phyloP scores from a whole-genome alignment of 2,888 invertebrate genomes.

The Prosopocoilus inquinatus region DNA sequence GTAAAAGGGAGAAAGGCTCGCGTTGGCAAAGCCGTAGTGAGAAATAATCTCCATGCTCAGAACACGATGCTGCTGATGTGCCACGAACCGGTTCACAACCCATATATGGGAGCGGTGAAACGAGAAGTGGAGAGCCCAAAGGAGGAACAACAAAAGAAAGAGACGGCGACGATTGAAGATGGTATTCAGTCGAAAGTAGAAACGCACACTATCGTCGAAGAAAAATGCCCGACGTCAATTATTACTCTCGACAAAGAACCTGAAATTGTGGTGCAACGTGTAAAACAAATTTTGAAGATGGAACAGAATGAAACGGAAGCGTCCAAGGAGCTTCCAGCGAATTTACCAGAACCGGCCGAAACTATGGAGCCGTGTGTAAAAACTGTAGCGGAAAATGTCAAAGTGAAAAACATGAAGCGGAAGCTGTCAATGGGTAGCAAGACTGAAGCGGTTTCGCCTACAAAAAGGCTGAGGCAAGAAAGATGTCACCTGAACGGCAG shows the following conservation, averaged over 20 bases:
- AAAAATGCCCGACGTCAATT: background rate
- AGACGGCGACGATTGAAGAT: background rate
- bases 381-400: slow-evolving; percentile 50
- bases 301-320: slow-evolving; percentile 13
- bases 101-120: slow-evolving; percentile 41
- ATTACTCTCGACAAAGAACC: slow-evolving; percentile 7
- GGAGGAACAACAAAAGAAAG: slow-evolving; percentile 39
- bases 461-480: slow-evolving; percentile 37
- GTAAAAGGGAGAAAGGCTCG: slow-evolving; percentile 55
- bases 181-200: slow-evolving; percentile 9
- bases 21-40: slow-evolving; percentile 66
- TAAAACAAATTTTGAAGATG: slow-evolving; percentile 3
- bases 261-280: slow-evolving; percentile 11
- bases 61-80: slow-evolving; percentile 56
- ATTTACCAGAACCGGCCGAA: slow-evolving; percentile 2
- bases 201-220: slow-evolving; percentile 8
- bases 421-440: slow-evolving; percentile 46
- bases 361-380: slow-evolving; percentile 38
- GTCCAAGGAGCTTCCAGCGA: slow-evolving; percentile 3
- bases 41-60: slow-evolving; percentile 54
- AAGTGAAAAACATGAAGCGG: slow-evolving; percentile 52
- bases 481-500: slow-evolving; percentile 36
- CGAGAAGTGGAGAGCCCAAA: slow-evolving; percentile 50
- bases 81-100: slow-evolving; percentile 37
- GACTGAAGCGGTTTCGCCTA: slow-evolving; percentile 18